Base-by-base conservation (phyloP, 1,140 invertebrate species). In the Drosophila kurseongensis region DNA sequence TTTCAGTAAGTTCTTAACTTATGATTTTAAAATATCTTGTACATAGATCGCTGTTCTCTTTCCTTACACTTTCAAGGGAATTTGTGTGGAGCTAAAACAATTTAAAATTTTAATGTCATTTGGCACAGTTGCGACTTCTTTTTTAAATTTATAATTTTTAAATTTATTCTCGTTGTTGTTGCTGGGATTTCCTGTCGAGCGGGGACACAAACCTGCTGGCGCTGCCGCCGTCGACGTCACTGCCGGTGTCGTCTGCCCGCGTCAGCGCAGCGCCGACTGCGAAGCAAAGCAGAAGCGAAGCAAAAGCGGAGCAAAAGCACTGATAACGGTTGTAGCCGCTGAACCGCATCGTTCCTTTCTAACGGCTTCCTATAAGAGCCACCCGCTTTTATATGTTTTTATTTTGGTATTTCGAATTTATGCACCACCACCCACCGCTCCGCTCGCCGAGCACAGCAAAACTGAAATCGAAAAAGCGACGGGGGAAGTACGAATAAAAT, bases 321-420 rank as follows among this genome's bases (percentile, higher is more conserved):
- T 69, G 65, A 71, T 57, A 69, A 71, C 65, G 67, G 42, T 71
- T 36, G 51, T 71, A 41, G 52, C 52, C 52, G 66, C 68, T 71
- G 66, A 71, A 72, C 65, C 68, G 68, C 66, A 72, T 58, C 68
- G 50, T 72, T 72, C 52, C 52, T 58, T 72, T 72, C 66, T 72
- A 72, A 72, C 65, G 35, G 60, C 18, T 58, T 6, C 41, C 18
- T 35, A 36, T 29, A 29, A 69, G 44, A 44, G 67, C 51, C 36
- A 65, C 36, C 16, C 36, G 65, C 65, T 68, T 71, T 71, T 72
- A 71, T 72, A 32, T 65, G 29, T 42, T 40, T 35, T 38, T 50
- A 1, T 40, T 40, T 40, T 13, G 5, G 5, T 48, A 27, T 29
- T 29, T n/a, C n/a, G 35, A 14, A 45, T 14, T 5, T 14, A 32